Conservation (phyloP, 2,797 vertebrate species). For the Thamnophis elegans region DNA sequence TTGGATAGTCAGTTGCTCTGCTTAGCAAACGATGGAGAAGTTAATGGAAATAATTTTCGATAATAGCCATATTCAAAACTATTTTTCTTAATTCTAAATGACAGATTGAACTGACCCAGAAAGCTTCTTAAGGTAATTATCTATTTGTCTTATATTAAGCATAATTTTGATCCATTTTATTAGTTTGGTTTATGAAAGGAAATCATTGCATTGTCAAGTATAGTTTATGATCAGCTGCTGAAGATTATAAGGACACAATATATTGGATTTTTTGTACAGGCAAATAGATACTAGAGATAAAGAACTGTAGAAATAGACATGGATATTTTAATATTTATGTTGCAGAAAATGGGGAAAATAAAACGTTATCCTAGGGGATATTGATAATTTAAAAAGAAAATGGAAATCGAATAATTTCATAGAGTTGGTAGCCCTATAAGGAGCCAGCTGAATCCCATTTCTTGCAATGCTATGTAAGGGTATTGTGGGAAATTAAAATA, state of each 20-base stretch:
- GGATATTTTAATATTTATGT: background rate
- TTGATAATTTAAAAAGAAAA: background rate
- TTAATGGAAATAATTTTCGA: slow-evolving; percentile 11
- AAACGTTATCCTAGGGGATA: background rate
- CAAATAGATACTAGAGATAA: background rate
- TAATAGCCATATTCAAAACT: background rate
- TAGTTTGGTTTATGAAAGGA: background rate
- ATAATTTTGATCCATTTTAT: slow-evolving; percentile 8
- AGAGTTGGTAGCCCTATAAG: background rate
- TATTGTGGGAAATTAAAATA: background rate
- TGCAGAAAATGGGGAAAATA: background rate
- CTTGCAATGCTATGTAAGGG: background rate
- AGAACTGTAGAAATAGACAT: background rate
- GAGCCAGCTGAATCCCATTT: background rate
- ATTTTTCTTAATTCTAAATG: slow-evolving; percentile 7
- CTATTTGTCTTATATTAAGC: slow-evolving; percentile 5
- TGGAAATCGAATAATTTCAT: background rate
- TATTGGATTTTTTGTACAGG: background rate
- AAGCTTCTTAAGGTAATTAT: slow-evolving; percentile 20
- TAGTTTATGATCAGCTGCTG: background rate
- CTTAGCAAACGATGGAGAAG: background rate
- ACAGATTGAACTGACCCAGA: background rate
- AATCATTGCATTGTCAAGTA: background rate
- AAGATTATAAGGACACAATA: background rate
- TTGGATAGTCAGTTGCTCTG: background rate